Base-by-base conservation (phyloP, 2,888 invertebrate genomes). In the Hoplodrina ambigua region DNA sequence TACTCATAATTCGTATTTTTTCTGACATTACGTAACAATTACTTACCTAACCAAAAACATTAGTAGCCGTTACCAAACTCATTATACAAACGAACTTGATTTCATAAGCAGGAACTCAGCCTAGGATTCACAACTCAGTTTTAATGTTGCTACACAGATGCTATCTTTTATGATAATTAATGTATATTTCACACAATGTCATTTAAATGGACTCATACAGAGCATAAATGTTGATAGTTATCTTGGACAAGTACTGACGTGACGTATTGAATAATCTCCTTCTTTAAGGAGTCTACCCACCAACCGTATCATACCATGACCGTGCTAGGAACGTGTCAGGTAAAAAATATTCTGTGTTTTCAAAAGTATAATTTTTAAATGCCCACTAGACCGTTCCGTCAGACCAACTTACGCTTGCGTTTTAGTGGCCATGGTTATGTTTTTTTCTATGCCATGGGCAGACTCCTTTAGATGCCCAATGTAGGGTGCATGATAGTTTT, bases 101-200 rank as follows among this genome's bases (percentile, higher is more conserved):
- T 72, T 54, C 78, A 44, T 54, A 78, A 78, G 46, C 55, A 60
- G 78, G 72, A 81, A 65, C 52, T 62, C n/a, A 25, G 33, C 3
- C 19, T 62, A 13, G 10, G n/a, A 41, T 54, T 57, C 49, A 56
- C 20, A 55, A 37, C 17, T 6, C 7, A 13, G 13, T 58, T 76
- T 58, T 30, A 61, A 11, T 5, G 46, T 78, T 66, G 11, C 62
- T 11, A 52, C 30, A 78, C 5, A 7, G 52, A 63, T 56, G 11
- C 17, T 76, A 76, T 81, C 76, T 60, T 0, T 17, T 41, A 20
- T 58, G 50, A 63, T 77, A 54, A 63, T 77, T 60, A 78, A 59
- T 20, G 44, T 20, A 13, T 41, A 55, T 78, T 78, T 78, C 79
- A 72, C 62, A 60, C 41, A 63, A 20, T 60, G 3, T 15, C 53